These are phyloP conservation scores for Eurytoma adleriae DNA, from an alignment of 2,888 invertebrate genomes.

Conservation along the genomic window DNA sequence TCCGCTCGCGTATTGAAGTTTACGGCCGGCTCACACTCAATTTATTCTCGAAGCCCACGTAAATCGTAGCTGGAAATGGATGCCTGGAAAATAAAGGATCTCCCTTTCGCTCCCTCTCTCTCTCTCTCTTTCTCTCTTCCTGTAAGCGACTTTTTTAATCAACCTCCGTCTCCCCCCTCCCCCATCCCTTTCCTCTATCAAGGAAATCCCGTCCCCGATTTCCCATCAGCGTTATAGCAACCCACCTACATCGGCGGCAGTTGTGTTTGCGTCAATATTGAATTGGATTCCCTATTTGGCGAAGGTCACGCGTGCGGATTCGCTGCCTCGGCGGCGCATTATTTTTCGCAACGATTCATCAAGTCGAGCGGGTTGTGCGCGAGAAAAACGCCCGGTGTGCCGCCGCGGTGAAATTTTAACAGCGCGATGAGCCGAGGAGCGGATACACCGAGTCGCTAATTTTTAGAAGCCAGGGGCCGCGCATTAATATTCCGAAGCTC, in stretches of 20 bases:
- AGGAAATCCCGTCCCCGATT: conserved; percentile 28
- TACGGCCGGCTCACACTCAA: conserved; percentile 52
- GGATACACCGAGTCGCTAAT: conserved; percentile 51
- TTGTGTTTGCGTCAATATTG: conserved; percentile 32
- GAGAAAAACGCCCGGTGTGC: background rate
- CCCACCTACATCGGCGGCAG: conserved; percentile 1
- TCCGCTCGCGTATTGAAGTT: conserved; percentile 38
- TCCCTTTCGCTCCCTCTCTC: background rate
- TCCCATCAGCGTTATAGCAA: conserved; percentile 19
- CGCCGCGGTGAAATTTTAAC: conserved; percentile 21
- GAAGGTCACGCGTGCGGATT: background rate
- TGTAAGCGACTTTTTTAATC: conserved; percentile 53
- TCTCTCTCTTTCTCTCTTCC: background rate
- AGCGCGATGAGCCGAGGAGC: background rate
- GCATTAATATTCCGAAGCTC: conserved; percentile 63
- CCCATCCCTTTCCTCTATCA: conserved; percentile 15
- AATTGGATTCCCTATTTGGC: background rate
- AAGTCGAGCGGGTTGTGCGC: no score
- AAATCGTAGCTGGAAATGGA: conserved; percentile 48
- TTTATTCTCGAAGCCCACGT: conserved; percentile 53
- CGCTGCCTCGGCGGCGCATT: background rate
- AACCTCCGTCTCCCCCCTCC: conserved; percentile 14
- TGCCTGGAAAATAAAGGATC: conserved; percentile 51
- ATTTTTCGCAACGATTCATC: conserved; percentile 18
- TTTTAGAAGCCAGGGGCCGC: conserved; percentile 62